phyloP scores from a whole-genome alignment of 2,797 vertebrate genomes.

The Sparidentex hasta region DNA sequence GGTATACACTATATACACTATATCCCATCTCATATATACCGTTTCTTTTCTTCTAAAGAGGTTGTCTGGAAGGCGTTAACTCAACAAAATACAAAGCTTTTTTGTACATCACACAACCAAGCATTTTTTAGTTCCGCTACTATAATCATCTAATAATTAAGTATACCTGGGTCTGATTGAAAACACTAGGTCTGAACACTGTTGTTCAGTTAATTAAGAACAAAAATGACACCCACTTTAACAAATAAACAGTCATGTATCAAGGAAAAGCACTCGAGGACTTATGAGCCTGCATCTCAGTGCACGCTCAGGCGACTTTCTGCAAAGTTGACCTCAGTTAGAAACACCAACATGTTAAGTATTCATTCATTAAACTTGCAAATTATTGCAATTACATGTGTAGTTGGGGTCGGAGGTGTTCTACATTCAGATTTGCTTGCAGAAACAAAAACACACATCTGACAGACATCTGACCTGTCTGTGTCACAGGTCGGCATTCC shows the following conservation, averaged over 20 bases:
- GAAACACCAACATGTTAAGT: neutral
- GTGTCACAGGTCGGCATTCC: slow-evolving; percentile 2
- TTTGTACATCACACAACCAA: neutral
- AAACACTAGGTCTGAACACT: neutral
- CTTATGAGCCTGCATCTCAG: neutral
- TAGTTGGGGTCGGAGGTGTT: neutral
- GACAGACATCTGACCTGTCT: slow-evolving; percentile 21
- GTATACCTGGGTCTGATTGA: neutral
- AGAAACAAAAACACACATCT: neutral
- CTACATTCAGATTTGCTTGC: slow-evolving; percentile 5
- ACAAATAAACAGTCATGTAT: too few relatives aligned
- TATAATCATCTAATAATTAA: neutral
- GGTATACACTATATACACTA: too few relatives aligned
- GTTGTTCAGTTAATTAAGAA: neutral
- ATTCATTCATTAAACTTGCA: slow-evolving; percentile 6
- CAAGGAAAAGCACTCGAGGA: too few relatives aligned
- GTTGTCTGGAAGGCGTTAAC: neutral
- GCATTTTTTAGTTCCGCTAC: neutral
- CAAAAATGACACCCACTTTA: neutral
- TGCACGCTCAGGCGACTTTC: neutral
- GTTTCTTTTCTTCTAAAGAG: too few relatives aligned
- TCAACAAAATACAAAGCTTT: neutral
- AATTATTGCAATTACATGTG: neutral
- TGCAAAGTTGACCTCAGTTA: neutral
- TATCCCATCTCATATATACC: neutral